Base-by-base conservation (phyloP, 92 coral and sea anemone species). In the Zoanthus solanderi region DNA sequence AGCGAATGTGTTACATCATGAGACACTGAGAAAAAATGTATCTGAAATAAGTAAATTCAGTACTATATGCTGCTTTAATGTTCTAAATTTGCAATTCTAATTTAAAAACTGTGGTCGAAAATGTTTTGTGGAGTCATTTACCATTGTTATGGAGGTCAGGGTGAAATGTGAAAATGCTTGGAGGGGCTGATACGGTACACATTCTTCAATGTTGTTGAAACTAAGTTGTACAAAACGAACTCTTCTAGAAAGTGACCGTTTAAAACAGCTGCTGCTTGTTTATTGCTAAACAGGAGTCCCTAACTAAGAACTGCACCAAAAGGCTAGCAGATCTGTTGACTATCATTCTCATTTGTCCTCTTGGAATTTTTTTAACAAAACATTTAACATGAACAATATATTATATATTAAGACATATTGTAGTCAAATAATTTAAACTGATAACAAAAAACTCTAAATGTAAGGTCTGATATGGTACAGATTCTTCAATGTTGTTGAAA, bases 221-320 rank as follows among this genome's bases (percentile, higher is more conserved):
- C 66, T 52, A 76, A 76, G 81, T 52, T 76, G 81, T 76, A 76
- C 81, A 76, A 76, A 76, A 48, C 81, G 61, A 76, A 76, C 81
- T 18, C 65, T 76, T 76, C 81, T 50, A 76, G 81, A 76, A 76
- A 76, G 81, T 76, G 63, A 76, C 66, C 81, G 44, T 48, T 76
- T 76, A 76, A 76, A 76, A 76, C 81, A 76, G n/a, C 66, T 76
- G 66, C 81, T 48, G 81, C 45, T 11, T 76, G 65, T 76, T 76
- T 76, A 76, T 42, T 78, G 83, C 71, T 58, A 78, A 53, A 78
- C 72, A 47, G 83, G 50, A 58, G 83, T 60, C 67, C 17, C 83
- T 31, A 78, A 30, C 48, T 58, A 78, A 78, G 67, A 78, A 78
- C 46, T 78, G 83, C 69, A 78, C 83, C 68, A 78, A 14, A 34